Evolutionary conservation across 2,113 vertebrate genomes (phyloP), one percentile per base, ranked within the genome.

Genomic region (Athene noctua): DNA sequence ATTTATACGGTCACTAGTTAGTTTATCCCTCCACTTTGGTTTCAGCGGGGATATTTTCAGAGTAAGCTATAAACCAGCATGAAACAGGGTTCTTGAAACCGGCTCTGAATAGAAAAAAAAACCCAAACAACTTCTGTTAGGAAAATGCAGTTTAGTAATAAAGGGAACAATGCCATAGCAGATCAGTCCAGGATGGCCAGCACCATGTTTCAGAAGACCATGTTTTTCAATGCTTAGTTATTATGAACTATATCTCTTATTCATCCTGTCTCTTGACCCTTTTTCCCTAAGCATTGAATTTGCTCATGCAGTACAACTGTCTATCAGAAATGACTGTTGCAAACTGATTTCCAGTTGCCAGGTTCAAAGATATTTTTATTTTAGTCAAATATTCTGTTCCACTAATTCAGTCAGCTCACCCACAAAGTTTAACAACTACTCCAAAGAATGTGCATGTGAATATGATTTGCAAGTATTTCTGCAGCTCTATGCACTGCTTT

Each of bases 241-340:
- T 71, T 73, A 95, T 71, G 68, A 84, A 30, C 68, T 66, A 0
- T 32, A 54, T 29, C 62, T 70, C 81, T 83, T 54, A 59, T 62
- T 92, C 83, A 86, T 84, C 52, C 61, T 79, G 14, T 14, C 46
- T 83, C 66, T 61, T 27, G 55, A 49, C 73, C 36, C 70, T 55
- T 91, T 74, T 38, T 27, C 51, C 63, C 2, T 2, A 21, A 55
- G 61, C 74, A 84, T 16, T 46, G 72, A 57, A 86, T 89, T 91
- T 81, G 61, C 63, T 83, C 78, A 36, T 78, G 82, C 71, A 91
- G 34, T 90, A 70, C 86, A 91, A 72, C 47, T 36, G 71, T 78
- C 84, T 86, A 29, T 88, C 92, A 95, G 93, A 84, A 94, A 92
- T 80, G 86, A 80, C 73, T 82, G 70, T 26, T 82, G 82, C 65